Base-by-base conservation (phyloP, 2,113 vertebrate genomes). In the Solenodon paradoxus region DNA sequence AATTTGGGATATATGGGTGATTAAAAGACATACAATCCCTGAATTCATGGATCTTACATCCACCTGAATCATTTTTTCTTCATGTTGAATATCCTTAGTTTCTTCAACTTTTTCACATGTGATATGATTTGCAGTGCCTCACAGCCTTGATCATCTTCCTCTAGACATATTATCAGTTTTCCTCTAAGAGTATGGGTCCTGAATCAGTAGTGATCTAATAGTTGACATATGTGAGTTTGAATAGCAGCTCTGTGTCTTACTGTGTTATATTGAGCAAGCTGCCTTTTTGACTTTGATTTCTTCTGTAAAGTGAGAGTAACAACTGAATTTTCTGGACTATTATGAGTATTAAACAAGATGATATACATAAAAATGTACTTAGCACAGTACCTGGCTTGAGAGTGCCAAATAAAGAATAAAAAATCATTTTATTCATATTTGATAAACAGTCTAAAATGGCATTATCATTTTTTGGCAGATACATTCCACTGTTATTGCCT, bases 391-490 rank as follows among this genome's bases (percentile, higher is more conserved):
- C 30, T 93, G 24, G 32, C n/a, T 80, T 20, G 4, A 47, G 80
- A 84, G 2, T 61, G 13, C 63, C 77, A 91, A 81, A 91, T 53
- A 85, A 96, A 72, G 24, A 59, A 45, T 12, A 86, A 91, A 64
- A 74, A 15, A 85, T 55, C 61, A 38, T 95, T 95, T 82, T 88
- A 40, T 90, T 94, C 51, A 63, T 77, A 72, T 96, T 85, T 91
- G 20, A 53, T 84, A 87, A 95, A 61, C 4, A 77, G 47, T 5
- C 13, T 55, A 92, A 81, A 26, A 68, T 74, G 9, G 3, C 38
- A 53, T 83, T 95, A 51, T 9, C 35, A 90, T 94, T 92, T n/a
- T 94, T 94, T 71, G 49, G n/a, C 89, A 96, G 53, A 69, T 59
- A 80, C 3, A 53, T 89, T 88, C 38, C 47, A 49, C 30, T 66